Evolutionary conservation across 2,113 vertebrate genomes (phyloP).

Genomic region (Pseudonaja textilis): DNA sequence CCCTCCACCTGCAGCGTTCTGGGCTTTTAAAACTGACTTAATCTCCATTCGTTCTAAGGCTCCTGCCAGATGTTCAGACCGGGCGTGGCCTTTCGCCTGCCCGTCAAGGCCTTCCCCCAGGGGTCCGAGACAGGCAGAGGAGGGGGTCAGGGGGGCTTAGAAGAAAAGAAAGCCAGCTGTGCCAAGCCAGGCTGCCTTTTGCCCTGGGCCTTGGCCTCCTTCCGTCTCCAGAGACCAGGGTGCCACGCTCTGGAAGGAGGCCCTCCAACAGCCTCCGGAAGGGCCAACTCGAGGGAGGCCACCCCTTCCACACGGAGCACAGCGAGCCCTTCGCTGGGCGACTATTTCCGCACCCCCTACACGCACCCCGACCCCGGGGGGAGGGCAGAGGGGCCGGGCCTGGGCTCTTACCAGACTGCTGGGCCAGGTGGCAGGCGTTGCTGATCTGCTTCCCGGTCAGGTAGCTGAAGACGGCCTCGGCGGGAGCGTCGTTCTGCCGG

Average conservation of each 20-base stretch:
- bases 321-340: neutral
- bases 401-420: slow-evolving; percentile 77
- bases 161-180: accelerated
- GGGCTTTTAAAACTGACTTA: neutral
- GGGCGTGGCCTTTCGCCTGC: neutral
- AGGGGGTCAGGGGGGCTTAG: accelerated
- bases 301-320: too few relatives aligned
- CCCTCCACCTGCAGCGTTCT: too few relatives aligned
- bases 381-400: too few relatives aligned
- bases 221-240: too few relatives aligned
- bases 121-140: too few relatives aligned
- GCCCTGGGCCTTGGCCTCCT: too few relatives aligned
- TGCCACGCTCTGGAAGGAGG: too few relatives aligned
- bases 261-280: too few relatives aligned
- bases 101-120: neutral
- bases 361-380: too few relatives aligned
- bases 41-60: neutral
- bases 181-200: too few relatives aligned
- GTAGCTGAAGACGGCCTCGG: slow-evolving; percentile 90
- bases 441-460: slow-evolving; percentile 86
- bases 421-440: slow-evolving; percentile 87
- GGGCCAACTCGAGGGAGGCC: too few relatives aligned
- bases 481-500: slow-evolving; percentile 60
- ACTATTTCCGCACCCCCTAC: too few relatives aligned
- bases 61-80: neutral